Conservation (phyloP, 2,113 vertebrate genomes). For the Telmatochromis bifrenatus region DNA sequence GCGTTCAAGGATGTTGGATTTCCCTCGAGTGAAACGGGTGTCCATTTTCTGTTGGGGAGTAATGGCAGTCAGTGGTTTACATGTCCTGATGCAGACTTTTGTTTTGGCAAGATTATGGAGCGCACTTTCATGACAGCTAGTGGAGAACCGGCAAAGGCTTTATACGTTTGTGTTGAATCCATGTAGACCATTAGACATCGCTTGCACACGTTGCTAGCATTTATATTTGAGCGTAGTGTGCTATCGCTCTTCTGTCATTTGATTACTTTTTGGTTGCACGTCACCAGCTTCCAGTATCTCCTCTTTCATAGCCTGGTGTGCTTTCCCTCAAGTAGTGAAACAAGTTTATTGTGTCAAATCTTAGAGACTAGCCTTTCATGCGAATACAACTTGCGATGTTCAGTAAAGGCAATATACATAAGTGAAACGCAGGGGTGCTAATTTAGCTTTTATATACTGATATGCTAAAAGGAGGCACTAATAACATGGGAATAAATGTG, state of each 20-base stretch:
- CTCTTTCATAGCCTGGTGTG: not conserved
- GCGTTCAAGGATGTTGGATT: conserved; percentile 85
- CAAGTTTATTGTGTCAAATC: not conserved
- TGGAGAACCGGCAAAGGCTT: not conserved
- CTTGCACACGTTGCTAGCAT: not conserved
- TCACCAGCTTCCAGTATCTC: not conserved
- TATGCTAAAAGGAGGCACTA: not conserved
- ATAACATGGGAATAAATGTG: not conserved
- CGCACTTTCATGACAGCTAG: not conserved
- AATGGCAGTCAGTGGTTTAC: not conserved
- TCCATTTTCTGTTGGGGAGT: conserved; percentile 72
- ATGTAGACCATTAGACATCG: not conserved
- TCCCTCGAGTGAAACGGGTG: conserved; percentile 85
- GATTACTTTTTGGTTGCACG: not conserved
- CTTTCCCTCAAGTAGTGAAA: not conserved
- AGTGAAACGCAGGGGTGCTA: not conserved
- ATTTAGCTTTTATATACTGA: not conserved
- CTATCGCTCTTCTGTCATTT: not conserved
- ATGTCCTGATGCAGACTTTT: not conserved
- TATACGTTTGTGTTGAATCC: not conserved
- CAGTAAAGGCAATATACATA: not conserved
- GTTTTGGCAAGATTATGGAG: not conserved
- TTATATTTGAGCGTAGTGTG: not conserved
- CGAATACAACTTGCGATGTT: not conserved
- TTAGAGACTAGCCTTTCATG: not conserved